These are phyloP conservation scores for Amblyornis subalaris DNA, from an alignment of 2,113 vertebrate species.

Conservation along the genomic window DNA sequence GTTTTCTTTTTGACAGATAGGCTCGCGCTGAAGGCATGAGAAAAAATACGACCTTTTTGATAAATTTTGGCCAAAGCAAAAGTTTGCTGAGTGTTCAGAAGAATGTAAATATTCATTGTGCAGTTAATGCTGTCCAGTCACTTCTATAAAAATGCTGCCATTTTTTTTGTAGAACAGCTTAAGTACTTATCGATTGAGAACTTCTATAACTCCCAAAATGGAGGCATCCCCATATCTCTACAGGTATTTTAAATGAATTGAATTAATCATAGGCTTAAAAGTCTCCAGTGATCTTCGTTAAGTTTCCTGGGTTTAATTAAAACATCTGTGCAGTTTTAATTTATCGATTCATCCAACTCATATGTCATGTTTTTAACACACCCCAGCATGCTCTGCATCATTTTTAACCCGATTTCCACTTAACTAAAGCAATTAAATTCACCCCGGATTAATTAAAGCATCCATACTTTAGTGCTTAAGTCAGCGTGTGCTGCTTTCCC, in stretches of 20 bases:
- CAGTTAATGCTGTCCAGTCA: slow-evolving; percentile 55
- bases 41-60: not conserved
- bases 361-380: slow-evolving; percentile 88
- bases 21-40: not conserved
- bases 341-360: slow-evolving; percentile 84
- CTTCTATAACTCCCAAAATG: slow-evolving; percentile 75
- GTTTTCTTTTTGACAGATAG: not conserved
- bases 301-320: slow-evolving; percentile 86
- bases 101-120: slow-evolving; percentile 59
- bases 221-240: slow-evolving; percentile 76
- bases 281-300: slow-evolving; percentile 81
- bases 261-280: slow-evolving; percentile 87
- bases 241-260: slow-evolving; percentile 87
- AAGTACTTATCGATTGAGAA: slow-evolving; percentile 76
- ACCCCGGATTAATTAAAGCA: slow-evolving; percentile 85
- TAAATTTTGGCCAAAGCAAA: not conserved
- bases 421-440: slow-evolving; percentile 89
- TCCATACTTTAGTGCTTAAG: slow-evolving; percentile 81
- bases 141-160: slow-evolving; percentile 21
- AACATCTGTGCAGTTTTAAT: slow-evolving; percentile 88
- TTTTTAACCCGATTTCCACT: slow-evolving; percentile 85
- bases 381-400: slow-evolving; percentile 83
- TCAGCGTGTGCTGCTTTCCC: slow-evolving; percentile 78
- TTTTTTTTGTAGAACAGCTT: slow-evolving; percentile 58
- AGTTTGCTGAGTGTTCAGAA: not conserved